Base-by-base conservation (phyloP, 2,113 vertebrate species). In the Phaethon lepturus region DNA sequence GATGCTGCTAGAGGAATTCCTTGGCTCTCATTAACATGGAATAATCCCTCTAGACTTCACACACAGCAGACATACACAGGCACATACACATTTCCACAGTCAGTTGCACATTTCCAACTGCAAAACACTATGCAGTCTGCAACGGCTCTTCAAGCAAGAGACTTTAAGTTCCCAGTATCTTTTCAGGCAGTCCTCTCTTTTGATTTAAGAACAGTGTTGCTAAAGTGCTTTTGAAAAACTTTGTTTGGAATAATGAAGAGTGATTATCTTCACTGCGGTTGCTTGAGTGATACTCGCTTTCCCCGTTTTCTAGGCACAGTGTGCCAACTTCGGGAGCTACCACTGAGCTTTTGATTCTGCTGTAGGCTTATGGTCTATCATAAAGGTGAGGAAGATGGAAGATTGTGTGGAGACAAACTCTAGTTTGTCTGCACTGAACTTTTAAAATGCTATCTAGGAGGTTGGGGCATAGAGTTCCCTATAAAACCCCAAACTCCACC, bases 11-110 rank as follows among this genome's bases (percentile, higher is more conserved):
- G 82, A 97, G 94, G 91, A 97, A 97, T 97, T 97, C 95, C 96
- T 97, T 95, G 95, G 81, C 90, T 98, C 97, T 98, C 97, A 97
- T 98, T 98, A 98, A 93, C 95, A 93, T 96, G 94, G 88, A 97
- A 86, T 77, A 95, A 92, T 98, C 97, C 96, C 97, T 90, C 85
- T 93, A 96, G 98, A 97, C 94, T 98, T 98, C 94, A 88, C 96
- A 97, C 95, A 20, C 72, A 95, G 97, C 97, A 96, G 97, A 96
- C 88, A 93, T 91, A 98, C 96, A 90, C 64, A 83, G 81, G 88
- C 95, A 94, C 83, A 92, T 87, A 72, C 23, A 18, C 91, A 96
- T 97, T 95, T 89, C 92, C 90, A 93, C 33, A 56, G 90, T 92
- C 90, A 94, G 78, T 93, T 88, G 63, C 79, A 47, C 26, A 69